Percentiles rank a stretch among this genome's conserved stretches.
Evolutionary conservation across 2,888 invertebrate genomes (phyloP).

Genomic region (Parasteatoda lunata): DNA sequence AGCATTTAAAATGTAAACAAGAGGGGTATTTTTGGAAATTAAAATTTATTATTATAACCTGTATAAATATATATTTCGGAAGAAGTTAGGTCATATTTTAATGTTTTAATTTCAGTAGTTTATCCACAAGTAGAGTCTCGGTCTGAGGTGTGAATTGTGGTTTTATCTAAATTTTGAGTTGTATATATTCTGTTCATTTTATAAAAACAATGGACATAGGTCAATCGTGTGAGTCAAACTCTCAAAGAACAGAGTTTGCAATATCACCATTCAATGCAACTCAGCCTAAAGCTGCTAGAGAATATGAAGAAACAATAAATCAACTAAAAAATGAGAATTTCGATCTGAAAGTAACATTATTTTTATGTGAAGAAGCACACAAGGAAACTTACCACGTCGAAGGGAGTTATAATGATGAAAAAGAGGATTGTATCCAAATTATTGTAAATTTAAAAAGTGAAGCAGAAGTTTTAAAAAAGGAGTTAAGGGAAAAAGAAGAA

Average conservation of each 20-base stretch:
- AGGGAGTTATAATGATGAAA: constrained; percentile 16
- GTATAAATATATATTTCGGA: too few species aligned
- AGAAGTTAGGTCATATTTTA: too few species aligned
- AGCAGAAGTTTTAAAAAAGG: constrained; percentile 43
- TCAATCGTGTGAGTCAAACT: constrained; percentile 35
- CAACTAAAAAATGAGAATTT: constrained; percentile 92
- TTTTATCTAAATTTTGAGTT: constrained; percentile 13
- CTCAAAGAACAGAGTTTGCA: constrained; percentile 22
- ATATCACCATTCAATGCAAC: constrained; percentile 33
- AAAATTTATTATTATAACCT: too few species aligned
- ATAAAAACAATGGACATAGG: constrained; percentile 47
- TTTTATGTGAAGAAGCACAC: constrained; percentile 82
- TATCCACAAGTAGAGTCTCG: too few species aligned
- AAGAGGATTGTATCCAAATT: constrained; percentile 20
- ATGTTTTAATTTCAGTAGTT: too few species aligned
- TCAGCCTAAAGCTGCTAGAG: constrained; percentile 53
- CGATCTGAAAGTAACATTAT: constrained; percentile 90
- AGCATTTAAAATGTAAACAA: too few species aligned
- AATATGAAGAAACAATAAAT: constrained; percentile 76
- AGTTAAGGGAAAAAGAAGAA: constrained; percentile 38
- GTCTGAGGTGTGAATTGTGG: too few species aligned
- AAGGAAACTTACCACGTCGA: constrained; percentile 29
- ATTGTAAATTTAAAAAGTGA: constrained; percentile 53
- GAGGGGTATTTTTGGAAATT: too few species aligned
- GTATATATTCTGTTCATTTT: constrained; percentile 48